Evolutionary conservation across 1,140 invertebrate species (phyloP), one percentile per base, ranked within the genome.

Genomic region (Trichomalopsis sarcophagae): DNA sequence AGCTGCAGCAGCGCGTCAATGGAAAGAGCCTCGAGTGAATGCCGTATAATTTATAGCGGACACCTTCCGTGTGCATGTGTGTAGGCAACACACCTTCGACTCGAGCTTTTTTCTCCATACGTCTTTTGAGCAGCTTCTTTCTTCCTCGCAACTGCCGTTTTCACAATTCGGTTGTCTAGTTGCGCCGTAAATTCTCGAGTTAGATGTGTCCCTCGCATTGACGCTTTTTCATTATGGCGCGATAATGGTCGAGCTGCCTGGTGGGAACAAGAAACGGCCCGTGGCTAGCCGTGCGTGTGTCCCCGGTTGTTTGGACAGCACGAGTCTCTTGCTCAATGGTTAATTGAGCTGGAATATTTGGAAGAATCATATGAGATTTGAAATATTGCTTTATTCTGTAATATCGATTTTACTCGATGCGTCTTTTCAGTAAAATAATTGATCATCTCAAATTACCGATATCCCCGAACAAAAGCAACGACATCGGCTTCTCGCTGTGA

Each of bases 21-120:
- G 33, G 77, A 69, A 84, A 84, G 40, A 69, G 23, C 17, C 27
- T n/a, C 66, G 68, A 55, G 55, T 75, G 69, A 75, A 14, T 21
- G 81, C 62, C 66, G 47, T 82, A 23, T 77, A 44, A 83, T 86
- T 82, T 74, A 82, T 74, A 74, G 55, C 55, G 55, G 55, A 62
- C 47, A 10, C 47, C 33, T 36, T 6, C 33, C 11, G 13, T 50
- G 47, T 62, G 4, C 17, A 1, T 5, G 13, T 36, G 23, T 68
- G 11, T 10, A 3, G 9, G 44, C 30, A 62, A 62, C 33, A 79
- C 79, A 79, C 50, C 30, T 55, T 47, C 78, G 40, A n/a, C n/a
- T 30, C 11, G 71, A 13, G 11, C 5, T 10, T n/a, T 71, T 68
- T 55, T 62, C n/a, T 68, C 30, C 21, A 36, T 66, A n/a, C 21